phyloP scores from a whole-genome alignment of 2,797 vertebrate species.

The Rhinoraja longicauda region DNA sequence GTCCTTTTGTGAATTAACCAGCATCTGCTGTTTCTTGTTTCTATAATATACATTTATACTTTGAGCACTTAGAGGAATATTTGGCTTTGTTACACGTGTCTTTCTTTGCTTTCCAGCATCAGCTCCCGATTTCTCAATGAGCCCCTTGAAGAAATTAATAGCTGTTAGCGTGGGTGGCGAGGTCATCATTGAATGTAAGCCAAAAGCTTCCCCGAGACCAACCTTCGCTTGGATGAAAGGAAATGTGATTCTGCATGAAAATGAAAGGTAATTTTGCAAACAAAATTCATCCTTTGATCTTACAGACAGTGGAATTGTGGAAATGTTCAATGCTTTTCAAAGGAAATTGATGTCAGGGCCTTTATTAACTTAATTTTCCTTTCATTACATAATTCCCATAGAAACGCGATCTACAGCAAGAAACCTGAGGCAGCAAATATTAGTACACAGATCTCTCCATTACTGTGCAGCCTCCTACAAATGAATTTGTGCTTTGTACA shows the following conservation, averaged over 20 bases:
- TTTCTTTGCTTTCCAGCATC: conserved; percentile 66
- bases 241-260: conserved; percentile 71
- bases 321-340: not conserved
- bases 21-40: too few species aligned
- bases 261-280: conserved; percentile 69
- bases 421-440: not conserved
- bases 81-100: conserved; percentile 39
- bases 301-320: not conserved
- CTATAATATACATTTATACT: not conserved
- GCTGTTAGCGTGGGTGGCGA: conserved; percentile 79
- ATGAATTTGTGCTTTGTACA: not conserved
- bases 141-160: conserved; percentile 73
- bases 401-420: not conserved
- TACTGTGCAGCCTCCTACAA: not conserved
- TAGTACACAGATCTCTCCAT: not conserved
- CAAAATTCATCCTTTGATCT: not conserved
- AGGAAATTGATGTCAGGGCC: not conserved
- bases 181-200: conserved; percentile 84
- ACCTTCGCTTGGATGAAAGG: conserved; percentile 84
- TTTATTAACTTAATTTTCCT: not conserved
- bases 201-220: conserved; percentile 82
- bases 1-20: too few species aligned
- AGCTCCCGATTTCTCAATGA: conserved; percentile 83
- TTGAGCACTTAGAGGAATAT: not conserved
- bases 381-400: not conserved